Conservation (phyloP, 2,888 invertebrate genomes). For the Patella depressa region DNA sequence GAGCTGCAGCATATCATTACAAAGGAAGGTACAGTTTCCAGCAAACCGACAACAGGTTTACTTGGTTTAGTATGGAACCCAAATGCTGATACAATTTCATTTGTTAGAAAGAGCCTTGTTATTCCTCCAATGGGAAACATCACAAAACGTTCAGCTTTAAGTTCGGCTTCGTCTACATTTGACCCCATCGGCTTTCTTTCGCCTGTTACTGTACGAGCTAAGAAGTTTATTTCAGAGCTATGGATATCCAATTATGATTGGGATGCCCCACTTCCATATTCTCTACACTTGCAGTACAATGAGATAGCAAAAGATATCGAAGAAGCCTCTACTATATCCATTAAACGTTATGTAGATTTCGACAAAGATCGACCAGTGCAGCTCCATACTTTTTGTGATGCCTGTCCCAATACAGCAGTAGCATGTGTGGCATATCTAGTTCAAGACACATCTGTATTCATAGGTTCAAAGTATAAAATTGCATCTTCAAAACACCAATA, state of each 20-base stretch:
- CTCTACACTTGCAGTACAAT: neutral
- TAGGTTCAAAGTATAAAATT: too few species aligned
- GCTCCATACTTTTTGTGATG: neutral
- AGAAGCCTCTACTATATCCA: neutral
- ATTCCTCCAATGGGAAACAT: neutral
- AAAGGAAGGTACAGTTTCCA: neutral
- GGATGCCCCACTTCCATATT: neutral
- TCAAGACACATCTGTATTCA: too few species aligned
- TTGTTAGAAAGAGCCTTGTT: neutral
- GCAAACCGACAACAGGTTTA: neutral
- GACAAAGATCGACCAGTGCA: neutral
- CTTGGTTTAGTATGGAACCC: neutral
- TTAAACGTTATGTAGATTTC: neutral
- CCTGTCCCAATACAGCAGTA: neutral
- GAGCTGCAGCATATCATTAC: neutral
- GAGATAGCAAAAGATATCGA: neutral
- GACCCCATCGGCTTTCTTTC: neutral
- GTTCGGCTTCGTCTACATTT: neutral
- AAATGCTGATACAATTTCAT: neutral
- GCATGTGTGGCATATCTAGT: too few species aligned
- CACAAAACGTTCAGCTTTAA: neutral
- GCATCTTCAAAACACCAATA: too few species aligned
- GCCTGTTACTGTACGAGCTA: neutral
- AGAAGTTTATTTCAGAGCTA: neutral
- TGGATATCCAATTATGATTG: neutral